These are phyloP conservation scores for Tupaia tana DNA, from an alignment of 2,113 vertebrate species.

Conservation along the genomic window DNA sequence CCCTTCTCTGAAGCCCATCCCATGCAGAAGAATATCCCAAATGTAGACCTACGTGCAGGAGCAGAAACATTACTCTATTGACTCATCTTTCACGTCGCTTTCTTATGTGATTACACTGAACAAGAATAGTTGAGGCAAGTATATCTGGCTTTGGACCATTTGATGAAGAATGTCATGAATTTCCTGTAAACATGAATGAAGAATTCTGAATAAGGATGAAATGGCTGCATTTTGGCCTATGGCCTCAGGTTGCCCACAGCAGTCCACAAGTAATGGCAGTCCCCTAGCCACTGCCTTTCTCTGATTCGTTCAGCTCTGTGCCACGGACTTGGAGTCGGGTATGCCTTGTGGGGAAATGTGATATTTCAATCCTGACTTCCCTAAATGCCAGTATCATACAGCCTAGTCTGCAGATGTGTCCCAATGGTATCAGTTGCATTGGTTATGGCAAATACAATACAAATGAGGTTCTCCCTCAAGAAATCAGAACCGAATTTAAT, in stretches of 20 bases:
- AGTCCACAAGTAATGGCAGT: background rate
- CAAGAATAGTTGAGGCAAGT: background rate
- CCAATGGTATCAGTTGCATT: conserved; percentile 33
- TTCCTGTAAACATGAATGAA: background rate
- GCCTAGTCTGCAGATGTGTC: background rate
- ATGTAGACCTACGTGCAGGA: background rate
- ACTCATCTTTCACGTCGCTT: background rate
- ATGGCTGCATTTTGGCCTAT: background rate
- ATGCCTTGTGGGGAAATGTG: background rate
- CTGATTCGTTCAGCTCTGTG: conserved; percentile 23
- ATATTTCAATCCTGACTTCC: conserved; percentile 30
- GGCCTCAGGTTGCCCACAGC: background rate
- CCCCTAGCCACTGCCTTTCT: background rate
- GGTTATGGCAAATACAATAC: conserved; percentile 48
- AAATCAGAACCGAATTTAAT: conserved; percentile 67
- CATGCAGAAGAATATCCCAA: background rate
- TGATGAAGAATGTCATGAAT: conserved; percentile 3
- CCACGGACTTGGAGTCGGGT: background rate
- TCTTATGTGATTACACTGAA: background rate
- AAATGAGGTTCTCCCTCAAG: conserved; percentile 58
- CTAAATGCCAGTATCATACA: conserved; percentile 48
- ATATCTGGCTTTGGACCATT: background rate
- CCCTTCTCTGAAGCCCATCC: background rate
- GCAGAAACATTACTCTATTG: background rate
- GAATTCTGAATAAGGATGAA: background rate